Conservation (phyloP, 2,113 vertebrate genomes). For the Calyptommatus sinebrachiatus region DNA sequence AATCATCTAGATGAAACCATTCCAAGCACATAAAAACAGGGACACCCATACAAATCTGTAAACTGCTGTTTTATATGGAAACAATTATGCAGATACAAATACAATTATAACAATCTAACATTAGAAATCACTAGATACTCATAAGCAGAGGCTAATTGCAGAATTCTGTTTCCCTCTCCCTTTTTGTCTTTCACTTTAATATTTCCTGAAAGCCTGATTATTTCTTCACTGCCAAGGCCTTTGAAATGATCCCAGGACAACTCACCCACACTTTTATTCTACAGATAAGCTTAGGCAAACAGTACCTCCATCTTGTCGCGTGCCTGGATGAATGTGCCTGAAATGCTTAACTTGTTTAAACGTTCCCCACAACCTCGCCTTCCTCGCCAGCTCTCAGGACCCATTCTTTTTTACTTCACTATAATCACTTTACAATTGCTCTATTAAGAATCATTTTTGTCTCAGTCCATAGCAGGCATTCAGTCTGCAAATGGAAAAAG, state of each 20-base stretch:
- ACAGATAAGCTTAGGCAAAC: conserved; percentile 30
- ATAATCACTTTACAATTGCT: neutral
- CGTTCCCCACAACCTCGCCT: conserved; percentile 58
- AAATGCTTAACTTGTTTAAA: conserved; percentile 70
- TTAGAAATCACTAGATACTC: conserved; percentile 16
- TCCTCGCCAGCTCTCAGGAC: conserved; percentile 29
- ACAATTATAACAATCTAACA: neutral
- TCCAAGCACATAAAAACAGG: neutral
- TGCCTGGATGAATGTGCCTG: conserved; percentile 67
- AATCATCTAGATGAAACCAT: neutral
- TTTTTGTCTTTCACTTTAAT: neutral
- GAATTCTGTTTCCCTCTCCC: conserved; percentile 18
- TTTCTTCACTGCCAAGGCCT: conserved; percentile 17
- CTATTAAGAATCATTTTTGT: neutral
- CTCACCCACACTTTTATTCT: conserved; percentile 29
- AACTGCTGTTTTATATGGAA: neutral
- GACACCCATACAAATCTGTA: too few relatives aligned
- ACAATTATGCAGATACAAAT: neutral
- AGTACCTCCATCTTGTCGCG: conserved; percentile 65
- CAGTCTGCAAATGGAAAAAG: neutral
- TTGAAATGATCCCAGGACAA: conserved; percentile 32
- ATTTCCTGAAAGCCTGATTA: conserved; percentile 17
- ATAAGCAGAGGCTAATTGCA: conserved; percentile 2
- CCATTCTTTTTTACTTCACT: neutral
- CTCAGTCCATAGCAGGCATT: neutral